These are phyloP conservation scores for Crenichthys baileyi DNA, from an alignment of 2,797 vertebrate species.

Conservation along the genomic window DNA sequence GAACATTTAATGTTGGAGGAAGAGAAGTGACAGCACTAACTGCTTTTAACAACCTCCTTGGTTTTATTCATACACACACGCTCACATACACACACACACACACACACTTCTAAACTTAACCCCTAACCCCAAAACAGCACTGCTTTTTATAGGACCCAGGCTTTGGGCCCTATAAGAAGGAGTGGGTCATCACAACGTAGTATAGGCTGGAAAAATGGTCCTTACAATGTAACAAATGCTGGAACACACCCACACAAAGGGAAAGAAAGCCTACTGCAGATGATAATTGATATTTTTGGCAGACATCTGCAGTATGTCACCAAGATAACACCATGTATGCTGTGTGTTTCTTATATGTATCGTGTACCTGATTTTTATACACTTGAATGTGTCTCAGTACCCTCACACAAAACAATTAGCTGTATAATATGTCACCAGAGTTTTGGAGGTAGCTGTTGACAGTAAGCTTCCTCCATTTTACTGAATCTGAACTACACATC, in stretches of 20 bases:
- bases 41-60: conserved; percentile 40
- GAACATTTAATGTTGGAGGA: conserved; percentile 23
- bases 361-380: conserved; percentile 1
- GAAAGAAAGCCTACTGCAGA: conserved; percentile 18
- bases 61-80: conserved; percentile 4
- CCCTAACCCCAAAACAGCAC: too few species aligned
- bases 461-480: conserved; percentile 10
- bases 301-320: conserved; percentile 20
- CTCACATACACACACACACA: neutral
- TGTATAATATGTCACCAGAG: conserved; percentile 9
- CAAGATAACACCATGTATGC: conserved; percentile 25
- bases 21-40: conserved; percentile 58
- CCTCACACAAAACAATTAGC: conserved; percentile 13
- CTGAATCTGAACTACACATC: conserved; percentile 38
- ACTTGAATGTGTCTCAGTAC: neutral
- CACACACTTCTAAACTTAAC: too few species aligned
- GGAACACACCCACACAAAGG: neutral
- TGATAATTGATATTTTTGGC: conserved; percentile 58
- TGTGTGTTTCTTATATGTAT: conserved; percentile 31
- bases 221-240: too few species aligned
- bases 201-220: too few species aligned
- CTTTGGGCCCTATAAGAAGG: too few species aligned
- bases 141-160: too few species aligned
- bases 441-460: conserved; percentile 9
- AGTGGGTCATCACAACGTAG: too few species aligned